Percentiles rank a stretch among this genome's conserved stretches.
Conservation (phyloP, 2,888 invertebrate genomes). For the Hyppa rectilinea region DNA sequence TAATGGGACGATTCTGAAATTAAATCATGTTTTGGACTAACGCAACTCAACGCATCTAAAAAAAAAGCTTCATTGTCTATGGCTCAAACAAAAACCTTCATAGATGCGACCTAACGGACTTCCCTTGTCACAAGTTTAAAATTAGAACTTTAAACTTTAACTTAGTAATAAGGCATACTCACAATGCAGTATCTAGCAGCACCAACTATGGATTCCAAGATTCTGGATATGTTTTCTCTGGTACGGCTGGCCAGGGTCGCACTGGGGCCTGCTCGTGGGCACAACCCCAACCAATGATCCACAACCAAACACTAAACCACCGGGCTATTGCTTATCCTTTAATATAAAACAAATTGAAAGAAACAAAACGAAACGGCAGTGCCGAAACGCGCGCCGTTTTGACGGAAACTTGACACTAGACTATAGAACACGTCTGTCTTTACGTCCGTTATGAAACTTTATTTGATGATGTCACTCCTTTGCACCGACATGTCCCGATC, state of each 20-base stretch:
- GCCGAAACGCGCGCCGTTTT: slow-evolving; percentile 86
- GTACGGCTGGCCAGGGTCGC: slow-evolving; percentile 88
- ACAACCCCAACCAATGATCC: slow-evolving; percentile 78
- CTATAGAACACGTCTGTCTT: slow-evolving; percentile 69
- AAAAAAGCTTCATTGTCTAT: slow-evolving; percentile 61
- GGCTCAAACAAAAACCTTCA: slow-evolving; percentile 56
- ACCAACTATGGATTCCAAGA: slow-evolving; percentile 89
- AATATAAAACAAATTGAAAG: slow-evolving; percentile 89
- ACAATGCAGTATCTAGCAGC: slow-evolving; percentile 90
- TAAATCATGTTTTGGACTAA: slow-evolving; percentile 84
- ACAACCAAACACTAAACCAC: slow-evolving; percentile 80
- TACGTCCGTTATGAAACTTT: slow-evolving; percentile 69
- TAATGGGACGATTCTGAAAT: slow-evolving; percentile 87
- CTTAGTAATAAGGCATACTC: slow-evolving; percentile 73
- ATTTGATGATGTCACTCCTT: slow-evolving; percentile 87
- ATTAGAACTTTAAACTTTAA: slow-evolving; percentile 25
- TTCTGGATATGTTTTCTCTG: slow-evolving; percentile 88
- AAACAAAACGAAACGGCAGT: slow-evolving; percentile 88
- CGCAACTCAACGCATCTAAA: slow-evolving; percentile 72
- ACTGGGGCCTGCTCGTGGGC: slow-evolving; percentile 79
- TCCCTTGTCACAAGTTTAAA: slow-evolving; percentile 46
- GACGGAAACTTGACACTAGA: slow-evolving; percentile 81
- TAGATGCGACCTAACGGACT: slow-evolving; percentile 59
- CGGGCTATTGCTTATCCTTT: slow-evolving; percentile 88
- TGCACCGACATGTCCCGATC: slow-evolving; percentile 93